Evolutionary conservation across 2,888 invertebrate species (phyloP).

Genomic region (Congeria kusceri): DNA sequence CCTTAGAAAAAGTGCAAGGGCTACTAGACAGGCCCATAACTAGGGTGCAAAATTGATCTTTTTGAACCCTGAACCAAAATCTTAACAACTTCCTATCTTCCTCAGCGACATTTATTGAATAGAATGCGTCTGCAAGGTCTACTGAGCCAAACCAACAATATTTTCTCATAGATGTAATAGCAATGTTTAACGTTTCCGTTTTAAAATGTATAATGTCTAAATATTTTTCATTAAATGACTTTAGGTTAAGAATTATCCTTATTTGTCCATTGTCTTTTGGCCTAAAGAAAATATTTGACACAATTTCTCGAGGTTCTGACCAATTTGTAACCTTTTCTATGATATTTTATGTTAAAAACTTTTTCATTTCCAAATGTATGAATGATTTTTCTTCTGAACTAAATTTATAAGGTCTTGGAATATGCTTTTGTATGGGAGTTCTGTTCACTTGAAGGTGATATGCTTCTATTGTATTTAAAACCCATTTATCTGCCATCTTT

Average conservation of each 20-base stretch:
- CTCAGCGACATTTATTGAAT: no score
- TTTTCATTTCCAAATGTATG: slow-evolving; percentile 18
- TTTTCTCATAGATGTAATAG: slow-evolving; percentile 28
- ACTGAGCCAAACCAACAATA: slow-evolving; percentile 49
- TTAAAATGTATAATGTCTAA: slow-evolving; percentile 47
- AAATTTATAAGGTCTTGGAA: slow-evolving; percentile 16
- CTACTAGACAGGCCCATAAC: no score
- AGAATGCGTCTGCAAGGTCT: no score
- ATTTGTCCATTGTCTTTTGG: slow-evolving; percentile 36
- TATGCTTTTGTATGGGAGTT: neutral
- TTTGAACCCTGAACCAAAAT: no score
- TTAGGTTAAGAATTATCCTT: slow-evolving; percentile 39
- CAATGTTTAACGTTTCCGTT: slow-evolving; percentile 54
- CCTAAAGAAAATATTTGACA: slow-evolving; percentile 39
- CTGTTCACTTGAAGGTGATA: slow-evolving; percentile 15
- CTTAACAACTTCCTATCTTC: no score
- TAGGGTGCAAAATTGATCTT: no score
- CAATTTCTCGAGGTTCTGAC: slow-evolving; percentile 15
- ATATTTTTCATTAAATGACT: slow-evolving; percentile 31
- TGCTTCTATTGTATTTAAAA: slow-evolving; percentile 18
- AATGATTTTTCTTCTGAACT: neutral
- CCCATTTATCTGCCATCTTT: slow-evolving; percentile 25
- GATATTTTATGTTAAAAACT: slow-evolving; percentile 16
- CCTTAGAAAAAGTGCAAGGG: no score
- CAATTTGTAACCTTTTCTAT: slow-evolving; percentile 9